Evolutionary conservation across 2,888 invertebrate genomes (phyloP).

Genomic region (Calameuta idolon): DNA sequence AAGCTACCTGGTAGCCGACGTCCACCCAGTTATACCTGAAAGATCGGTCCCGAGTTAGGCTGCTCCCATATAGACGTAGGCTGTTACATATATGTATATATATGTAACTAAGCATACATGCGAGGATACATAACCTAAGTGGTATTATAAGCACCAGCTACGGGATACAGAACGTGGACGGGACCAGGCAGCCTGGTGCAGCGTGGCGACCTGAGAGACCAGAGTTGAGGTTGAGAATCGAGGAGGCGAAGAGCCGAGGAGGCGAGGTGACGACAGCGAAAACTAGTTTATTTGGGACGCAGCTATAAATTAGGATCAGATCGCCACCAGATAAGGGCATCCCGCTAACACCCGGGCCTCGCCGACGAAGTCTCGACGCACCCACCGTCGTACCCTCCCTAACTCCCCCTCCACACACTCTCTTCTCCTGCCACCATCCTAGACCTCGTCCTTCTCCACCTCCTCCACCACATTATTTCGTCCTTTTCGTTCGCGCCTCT

Average conservation of each 20-base stretch:
- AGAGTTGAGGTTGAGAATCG: slow-evolving; percentile 10
- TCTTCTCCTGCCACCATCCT: slow-evolving; percentile 23
- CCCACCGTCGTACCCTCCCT: slow-evolving; percentile 6
- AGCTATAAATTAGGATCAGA: slow-evolving; percentile 68
- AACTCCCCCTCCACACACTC: slow-evolving; percentile 10
- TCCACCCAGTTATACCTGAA: slow-evolving; percentile 1
- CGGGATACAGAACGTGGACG: slow-evolving; percentile 17
- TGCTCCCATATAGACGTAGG: background rate
- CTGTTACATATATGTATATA: background rate
- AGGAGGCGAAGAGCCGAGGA: slow-evolving; percentile 25
- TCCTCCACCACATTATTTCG: slow-evolving; percentile 24
- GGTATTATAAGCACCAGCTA: slow-evolving; percentile 41
- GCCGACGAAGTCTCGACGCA: slow-evolving; percentile 53
- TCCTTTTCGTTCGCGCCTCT: slow-evolving; percentile 29
- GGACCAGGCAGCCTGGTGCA: background rate
- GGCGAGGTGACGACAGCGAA: slow-evolving; percentile 66
- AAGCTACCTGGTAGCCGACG: slow-evolving; percentile 41
- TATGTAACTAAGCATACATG: background rate
- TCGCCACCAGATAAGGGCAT: slow-evolving; percentile 66
- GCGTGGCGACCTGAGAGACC: background rate
- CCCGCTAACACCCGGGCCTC: slow-evolving; percentile 65
- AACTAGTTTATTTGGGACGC: slow-evolving; percentile 68
- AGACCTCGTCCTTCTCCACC: slow-evolving; percentile 17
- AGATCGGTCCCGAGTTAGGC: background rate
- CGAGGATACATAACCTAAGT: slow-evolving; percentile 25